phyloP scores from a whole-genome alignment of 2,888 invertebrate species.

The Apodemia mormo region DNA sequence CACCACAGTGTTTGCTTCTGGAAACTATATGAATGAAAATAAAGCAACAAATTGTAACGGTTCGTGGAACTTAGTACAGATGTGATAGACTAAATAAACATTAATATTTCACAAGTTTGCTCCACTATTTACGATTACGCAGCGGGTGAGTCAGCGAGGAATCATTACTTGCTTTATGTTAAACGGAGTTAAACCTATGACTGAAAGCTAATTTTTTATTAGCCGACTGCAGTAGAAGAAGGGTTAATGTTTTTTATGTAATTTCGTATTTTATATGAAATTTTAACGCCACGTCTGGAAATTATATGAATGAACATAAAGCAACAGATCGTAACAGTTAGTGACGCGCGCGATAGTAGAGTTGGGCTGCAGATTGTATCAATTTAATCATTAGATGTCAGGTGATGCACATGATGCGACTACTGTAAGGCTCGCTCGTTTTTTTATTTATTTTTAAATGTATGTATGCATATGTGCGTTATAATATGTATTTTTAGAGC shows the following conservation, averaged over 20 bases:
- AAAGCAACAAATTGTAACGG: background rate
- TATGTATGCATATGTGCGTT: too few relatives aligned
- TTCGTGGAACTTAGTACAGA: background rate
- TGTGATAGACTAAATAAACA: constrained; percentile 10
- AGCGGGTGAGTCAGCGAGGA: constrained; percentile 51
- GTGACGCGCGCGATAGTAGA: too few relatives aligned
- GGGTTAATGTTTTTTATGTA: too few relatives aligned
- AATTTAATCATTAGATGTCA: too few relatives aligned
- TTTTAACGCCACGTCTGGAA: constrained; percentile 10
- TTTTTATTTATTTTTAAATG: too few relatives aligned
- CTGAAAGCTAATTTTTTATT: too few relatives aligned
- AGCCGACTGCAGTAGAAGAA: too few relatives aligned
- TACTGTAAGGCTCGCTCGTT: too few relatives aligned
- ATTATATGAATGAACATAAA: constrained; percentile 8
- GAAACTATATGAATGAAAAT: constrained; percentile 11
- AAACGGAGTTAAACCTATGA: too few relatives aligned
- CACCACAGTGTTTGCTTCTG: constrained; percentile 3
- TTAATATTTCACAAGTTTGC: constrained; percentile 55
- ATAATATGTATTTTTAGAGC: too few relatives aligned
- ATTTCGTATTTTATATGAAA: background rate
- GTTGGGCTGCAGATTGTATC: too few relatives aligned
- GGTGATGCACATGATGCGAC: too few relatives aligned
- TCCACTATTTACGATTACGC: constrained; percentile 43
- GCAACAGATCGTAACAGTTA: background rate
- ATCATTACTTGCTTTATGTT: background rate